phyloP scores from a whole-genome alignment of 2,797 vertebrate species.

The Hyperoplus lanceolatus region DNA sequence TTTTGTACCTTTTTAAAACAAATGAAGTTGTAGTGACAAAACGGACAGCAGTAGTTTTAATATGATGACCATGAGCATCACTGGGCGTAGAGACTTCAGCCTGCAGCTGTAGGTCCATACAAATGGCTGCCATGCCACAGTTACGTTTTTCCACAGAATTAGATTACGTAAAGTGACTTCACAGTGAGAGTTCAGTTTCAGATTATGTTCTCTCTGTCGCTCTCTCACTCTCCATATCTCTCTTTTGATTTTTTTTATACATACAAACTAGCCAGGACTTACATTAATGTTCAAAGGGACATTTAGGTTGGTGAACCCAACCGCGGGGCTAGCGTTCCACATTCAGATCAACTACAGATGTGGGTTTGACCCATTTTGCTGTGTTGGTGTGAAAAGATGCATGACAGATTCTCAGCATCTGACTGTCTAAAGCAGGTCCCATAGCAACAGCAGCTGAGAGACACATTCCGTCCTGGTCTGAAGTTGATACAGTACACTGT shows the following conservation, averaged over 20 bases:
- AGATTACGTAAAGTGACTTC: not conserved
- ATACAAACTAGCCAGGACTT: not conserved
- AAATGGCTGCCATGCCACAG: slow-evolving; percentile 1
- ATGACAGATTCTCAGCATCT: not conserved
- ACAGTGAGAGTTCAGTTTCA: not conserved
- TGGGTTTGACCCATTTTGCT: slow-evolving; percentile 9
- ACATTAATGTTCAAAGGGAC: not conserved
- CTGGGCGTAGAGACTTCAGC: slow-evolving; percentile 4
- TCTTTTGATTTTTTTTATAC: not conserved
- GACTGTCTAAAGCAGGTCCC: not conserved
- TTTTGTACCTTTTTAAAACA: not conserved
- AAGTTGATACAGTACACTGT: not conserved
- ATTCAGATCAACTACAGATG: slow-evolving; percentile 7
- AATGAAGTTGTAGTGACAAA: not conserved
- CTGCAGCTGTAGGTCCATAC: not conserved
- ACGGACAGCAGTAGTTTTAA: not conserved
- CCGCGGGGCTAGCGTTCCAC: not conserved
- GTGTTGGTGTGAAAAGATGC: not conserved
- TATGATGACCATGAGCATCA: not conserved
- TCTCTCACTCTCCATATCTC: not conserved
- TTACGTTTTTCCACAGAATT: not conserved
- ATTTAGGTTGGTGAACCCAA: too few species aligned
- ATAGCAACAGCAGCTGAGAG: slow-evolving; percentile 8
- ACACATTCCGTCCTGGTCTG: not conserved
- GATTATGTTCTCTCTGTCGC: not conserved